Evolutionary conservation across 2,888 invertebrate species (phyloP).

Genomic region (Pristionchus mayeri): DNA sequence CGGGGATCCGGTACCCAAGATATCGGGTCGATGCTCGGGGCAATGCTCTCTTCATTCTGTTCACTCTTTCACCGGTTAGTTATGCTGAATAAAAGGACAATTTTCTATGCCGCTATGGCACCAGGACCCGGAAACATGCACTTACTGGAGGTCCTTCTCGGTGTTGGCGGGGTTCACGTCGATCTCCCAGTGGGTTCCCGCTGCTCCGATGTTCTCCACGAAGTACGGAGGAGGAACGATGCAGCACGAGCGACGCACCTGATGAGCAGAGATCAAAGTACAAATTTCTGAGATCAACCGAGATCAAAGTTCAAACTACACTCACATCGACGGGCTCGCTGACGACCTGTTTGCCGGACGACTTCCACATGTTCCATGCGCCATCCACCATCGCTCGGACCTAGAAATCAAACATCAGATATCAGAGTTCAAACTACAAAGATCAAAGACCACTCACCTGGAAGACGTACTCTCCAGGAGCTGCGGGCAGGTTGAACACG

Average conservation of each 20-base stretch:
- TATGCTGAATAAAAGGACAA: background rate
- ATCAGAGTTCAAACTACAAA: slow-evolving; percentile 6
- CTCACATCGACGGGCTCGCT: slow-evolving; percentile 67
- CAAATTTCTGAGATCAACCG: background rate
- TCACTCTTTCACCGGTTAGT: too few species aligned
- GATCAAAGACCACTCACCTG: slow-evolving; percentile 63
- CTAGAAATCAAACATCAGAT: slow-evolving; percentile 51
- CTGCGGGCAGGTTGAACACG: slow-evolving; percentile 74
- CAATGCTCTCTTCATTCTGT: too few species aligned
- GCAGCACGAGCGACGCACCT: slow-evolving; percentile 68
- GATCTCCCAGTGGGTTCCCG: slow-evolving; percentile 72
- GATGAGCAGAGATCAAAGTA: background rate
- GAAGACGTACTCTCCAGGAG: slow-evolving; percentile 73
- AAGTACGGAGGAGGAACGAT: slow-evolving; percentile 76
- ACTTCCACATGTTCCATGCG: slow-evolving; percentile 75
- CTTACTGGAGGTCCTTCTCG: slow-evolving; percentile 72
- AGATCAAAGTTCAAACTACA: background rate
- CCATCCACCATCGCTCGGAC: slow-evolving; percentile 74
- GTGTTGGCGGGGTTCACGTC: slow-evolving; percentile 74
- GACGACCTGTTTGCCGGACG: slow-evolving; percentile 69
- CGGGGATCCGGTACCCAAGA: too few species aligned
- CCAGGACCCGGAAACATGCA: background rate
- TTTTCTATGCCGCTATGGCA: too few species aligned
- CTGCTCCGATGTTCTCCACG: slow-evolving; percentile 73
- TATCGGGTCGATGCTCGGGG: too few species aligned